Conservation (phyloP, 2,113 vertebrate species). For the Balaenoptera acutorostrata region DNA sequence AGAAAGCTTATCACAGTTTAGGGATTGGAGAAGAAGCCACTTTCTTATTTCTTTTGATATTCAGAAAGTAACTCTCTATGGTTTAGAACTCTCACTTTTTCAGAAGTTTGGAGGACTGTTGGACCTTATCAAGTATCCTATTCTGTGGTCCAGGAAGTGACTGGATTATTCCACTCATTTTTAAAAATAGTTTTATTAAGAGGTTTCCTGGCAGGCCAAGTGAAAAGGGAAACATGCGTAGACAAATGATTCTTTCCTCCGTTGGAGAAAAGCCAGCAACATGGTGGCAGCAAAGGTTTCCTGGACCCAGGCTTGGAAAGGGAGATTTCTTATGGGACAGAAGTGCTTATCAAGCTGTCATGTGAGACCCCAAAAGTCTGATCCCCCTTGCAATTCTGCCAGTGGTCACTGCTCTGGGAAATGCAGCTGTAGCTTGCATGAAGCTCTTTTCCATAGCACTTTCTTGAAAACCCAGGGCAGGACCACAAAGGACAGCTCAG, state of each 20-base stretch:
- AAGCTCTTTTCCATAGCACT: background rate
- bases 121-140: background rate
- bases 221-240: background rate
- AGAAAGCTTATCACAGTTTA: fast-evolving
- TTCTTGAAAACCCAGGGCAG: background rate
- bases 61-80: constrained; percentile 44
- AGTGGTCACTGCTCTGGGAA: background rate
- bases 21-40: background rate
- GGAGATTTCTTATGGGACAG: background rate
- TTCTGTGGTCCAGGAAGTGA: background rate
- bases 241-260: background rate
- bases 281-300: background rate
- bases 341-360: background rate
- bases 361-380: background rate
- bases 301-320: background rate
- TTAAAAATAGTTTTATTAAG: background rate
- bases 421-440: background rate
- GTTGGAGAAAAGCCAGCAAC: background rate
- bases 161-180: constrained; percentile 18
- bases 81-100: background rate
- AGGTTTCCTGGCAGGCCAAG: background rate
- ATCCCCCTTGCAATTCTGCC: background rate
- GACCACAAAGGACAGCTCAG: background rate
- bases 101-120: background rate
- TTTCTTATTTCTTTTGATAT: background rate